Conservation (phyloP, 2,797 vertebrate species). For the Brachyrhaphis roseni region DNA sequence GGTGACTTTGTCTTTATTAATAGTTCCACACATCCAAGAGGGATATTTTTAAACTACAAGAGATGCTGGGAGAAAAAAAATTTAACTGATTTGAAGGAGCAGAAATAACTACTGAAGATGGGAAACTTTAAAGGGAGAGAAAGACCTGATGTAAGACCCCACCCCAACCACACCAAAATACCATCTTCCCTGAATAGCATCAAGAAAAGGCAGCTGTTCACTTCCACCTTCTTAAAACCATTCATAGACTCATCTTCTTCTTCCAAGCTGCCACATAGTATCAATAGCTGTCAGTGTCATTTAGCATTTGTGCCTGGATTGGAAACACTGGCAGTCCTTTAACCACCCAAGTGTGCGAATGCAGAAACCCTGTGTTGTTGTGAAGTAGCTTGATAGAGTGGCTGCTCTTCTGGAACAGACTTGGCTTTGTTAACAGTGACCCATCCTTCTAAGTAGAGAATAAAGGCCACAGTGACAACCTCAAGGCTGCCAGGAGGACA, state of each 20-base stretch:
- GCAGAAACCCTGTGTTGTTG: constrained; percentile 61
- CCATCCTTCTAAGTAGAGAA: constrained; percentile 61
- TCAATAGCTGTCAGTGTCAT: constrained; percentile 34
- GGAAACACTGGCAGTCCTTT: constrained; percentile 65
- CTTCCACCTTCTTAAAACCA: constrained; percentile 40
- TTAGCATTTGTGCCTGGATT: constrained; percentile 49
- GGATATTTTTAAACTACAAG: background rate
- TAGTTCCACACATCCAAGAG: background rate
- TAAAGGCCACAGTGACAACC: constrained; percentile 71
- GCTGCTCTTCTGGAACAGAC: constrained; percentile 70
- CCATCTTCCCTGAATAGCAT: constrained; percentile 43
- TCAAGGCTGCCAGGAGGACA: constrained; percentile 63
- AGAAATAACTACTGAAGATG: background rate
- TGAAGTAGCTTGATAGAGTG: constrained; percentile 75
- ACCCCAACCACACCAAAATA: constrained; percentile 29
- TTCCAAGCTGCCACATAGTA: constrained; percentile 33
- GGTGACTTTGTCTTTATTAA: constrained; percentile 3
- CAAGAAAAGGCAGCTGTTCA: constrained; percentile 27
- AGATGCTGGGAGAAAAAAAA: background rate
- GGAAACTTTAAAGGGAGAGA: background rate
- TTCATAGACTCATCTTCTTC: constrained; percentile 39
- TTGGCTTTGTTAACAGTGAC: constrained; percentile 70
- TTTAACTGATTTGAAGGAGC: background rate
- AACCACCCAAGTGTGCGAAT: constrained; percentile 32
- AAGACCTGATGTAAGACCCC: background rate